Evolutionary conservation across 2,888 invertebrate genomes (phyloP).

Genomic region (Eucera pruinosa): DNA sequence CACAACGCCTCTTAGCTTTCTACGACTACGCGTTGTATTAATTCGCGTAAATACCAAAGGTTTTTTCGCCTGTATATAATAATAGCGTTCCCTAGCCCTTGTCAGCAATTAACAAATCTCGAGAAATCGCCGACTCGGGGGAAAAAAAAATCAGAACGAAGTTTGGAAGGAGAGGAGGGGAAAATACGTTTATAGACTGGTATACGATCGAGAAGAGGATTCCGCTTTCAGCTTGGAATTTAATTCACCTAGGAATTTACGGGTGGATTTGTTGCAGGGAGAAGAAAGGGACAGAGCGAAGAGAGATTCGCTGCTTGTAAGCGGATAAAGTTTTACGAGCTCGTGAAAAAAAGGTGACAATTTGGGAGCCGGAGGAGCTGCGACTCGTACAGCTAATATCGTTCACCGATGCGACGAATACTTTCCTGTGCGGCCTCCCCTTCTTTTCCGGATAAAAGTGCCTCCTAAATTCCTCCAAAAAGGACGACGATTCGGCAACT

Average conservation of each 20-base stretch:
- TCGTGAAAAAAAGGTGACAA: conserved; percentile 41
- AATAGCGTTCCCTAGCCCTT: too few species aligned
- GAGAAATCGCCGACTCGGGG: too few species aligned
- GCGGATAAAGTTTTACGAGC: conserved; percentile 49
- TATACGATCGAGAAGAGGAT: background rate
- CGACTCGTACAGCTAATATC: conserved; percentile 45
- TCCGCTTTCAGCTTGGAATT: conserved; percentile 10
- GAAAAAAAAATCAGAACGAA: background rate
- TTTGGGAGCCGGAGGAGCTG: conserved; percentile 25
- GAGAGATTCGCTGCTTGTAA: conserved; percentile 19
- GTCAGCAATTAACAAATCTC: too few species aligned
- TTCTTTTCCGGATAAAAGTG: too few species aligned
- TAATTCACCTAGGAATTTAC: conserved; percentile 12
- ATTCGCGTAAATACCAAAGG: too few species aligned
- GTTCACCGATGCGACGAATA: conserved; percentile 22
- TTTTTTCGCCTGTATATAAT: too few species aligned
- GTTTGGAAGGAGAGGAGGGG: background rate
- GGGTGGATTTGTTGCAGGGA: background rate
- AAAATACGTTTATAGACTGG: background rate
- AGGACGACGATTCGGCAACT: too few species aligned
- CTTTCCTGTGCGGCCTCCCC: too few species aligned
- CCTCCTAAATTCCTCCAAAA: too few species aligned
- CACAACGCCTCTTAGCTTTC: too few species aligned
- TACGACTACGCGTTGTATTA: too few species aligned
- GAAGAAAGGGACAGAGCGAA: background rate